These are phyloP conservation scores for Cyphomyrus plagiostoma DNA, from an alignment of 2,113 vertebrate genomes.

Conservation along the genomic window DNA sequence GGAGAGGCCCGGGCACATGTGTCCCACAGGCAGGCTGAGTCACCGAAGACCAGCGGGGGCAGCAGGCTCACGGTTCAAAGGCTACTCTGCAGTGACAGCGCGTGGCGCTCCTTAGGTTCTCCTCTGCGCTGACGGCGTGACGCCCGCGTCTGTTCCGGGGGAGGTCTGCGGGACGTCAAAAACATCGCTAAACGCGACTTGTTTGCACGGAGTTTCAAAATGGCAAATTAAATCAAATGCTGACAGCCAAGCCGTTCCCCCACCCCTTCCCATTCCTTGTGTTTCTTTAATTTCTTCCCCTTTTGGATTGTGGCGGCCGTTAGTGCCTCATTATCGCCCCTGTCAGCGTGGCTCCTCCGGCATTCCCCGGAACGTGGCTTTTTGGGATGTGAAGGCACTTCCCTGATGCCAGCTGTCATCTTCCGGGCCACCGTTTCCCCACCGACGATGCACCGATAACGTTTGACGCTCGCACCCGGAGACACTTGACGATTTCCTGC, in stretches of 20 bases:
- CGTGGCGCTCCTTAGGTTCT: neutral
- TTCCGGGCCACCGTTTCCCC: constrained; percentile 43
- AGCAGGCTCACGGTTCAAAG: neutral
- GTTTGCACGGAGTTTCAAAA: neutral
- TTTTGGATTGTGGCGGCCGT: neutral
- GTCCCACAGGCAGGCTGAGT: neutral
- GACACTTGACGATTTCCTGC: constrained; percentile 60
- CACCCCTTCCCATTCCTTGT: neutral
- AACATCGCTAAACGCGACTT: neutral
- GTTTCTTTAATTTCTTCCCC: constrained; percentile 1
- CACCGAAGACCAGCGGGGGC: neutral
- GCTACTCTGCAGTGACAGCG: neutral
- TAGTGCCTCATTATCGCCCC: constrained; percentile 29
- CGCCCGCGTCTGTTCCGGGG: neutral
- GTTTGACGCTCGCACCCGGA: constrained; percentile 63
- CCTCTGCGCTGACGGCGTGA: neutral
- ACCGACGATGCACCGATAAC: constrained; percentile 62
- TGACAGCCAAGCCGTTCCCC: neutral
- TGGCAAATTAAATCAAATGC: constrained; percentile 18
- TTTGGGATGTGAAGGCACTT: neutral
- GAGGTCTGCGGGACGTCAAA: neutral
- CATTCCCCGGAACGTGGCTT: neutral
- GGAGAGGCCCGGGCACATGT: neutral
- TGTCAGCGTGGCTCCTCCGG: constrained; percentile 14
- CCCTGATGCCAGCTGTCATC: constrained; percentile 16